Percentiles rank a stretch among this genome's conserved stretches.
These are phyloP conservation scores for Apodemus speciosus DNA, from an alignment of 2,113 vertebrate genomes.

Conservation along the genomic window DNA sequence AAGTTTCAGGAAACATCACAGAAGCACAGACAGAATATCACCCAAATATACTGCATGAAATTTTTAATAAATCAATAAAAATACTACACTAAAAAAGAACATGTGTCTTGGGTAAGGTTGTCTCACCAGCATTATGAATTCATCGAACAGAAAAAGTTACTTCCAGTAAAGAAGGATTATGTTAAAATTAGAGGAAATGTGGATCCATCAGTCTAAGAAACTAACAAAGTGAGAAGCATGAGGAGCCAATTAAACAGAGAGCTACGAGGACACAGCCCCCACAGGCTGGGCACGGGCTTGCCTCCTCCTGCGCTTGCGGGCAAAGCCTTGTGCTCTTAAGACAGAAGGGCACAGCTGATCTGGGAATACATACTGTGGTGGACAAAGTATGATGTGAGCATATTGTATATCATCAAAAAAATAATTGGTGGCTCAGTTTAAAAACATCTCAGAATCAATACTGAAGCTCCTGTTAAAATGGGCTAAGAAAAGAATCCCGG, in stretches of 20 bases:
- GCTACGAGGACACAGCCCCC: background rate
- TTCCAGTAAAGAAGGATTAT: background rate
- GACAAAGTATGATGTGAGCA: background rate
- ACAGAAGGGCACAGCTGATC: background rate
- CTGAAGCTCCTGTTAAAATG: slow-evolving; percentile 17
- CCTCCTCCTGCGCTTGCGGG: too few species aligned
- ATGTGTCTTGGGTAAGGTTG: background rate
- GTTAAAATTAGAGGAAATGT: background rate
- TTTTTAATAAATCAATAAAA: background rate
- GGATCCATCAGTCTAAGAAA: background rate
- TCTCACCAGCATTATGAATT: background rate
- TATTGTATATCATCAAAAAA: background rate
- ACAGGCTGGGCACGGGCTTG: too few species aligned
- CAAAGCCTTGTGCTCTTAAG: background rate
- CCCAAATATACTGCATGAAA: background rate
- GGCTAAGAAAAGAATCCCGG: slow-evolving; percentile 57
- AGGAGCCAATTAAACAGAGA: background rate
- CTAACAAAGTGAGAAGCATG: background rate
- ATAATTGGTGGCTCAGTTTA: background rate
- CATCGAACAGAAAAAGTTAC: background rate
- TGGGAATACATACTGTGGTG: background rate
- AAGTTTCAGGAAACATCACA: background rate
- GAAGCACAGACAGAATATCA: background rate
- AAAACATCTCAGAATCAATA: slow-evolving; percentile 31
- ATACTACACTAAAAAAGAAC: background rate